Evolutionary conservation across 2,113 vertebrate genomes (phyloP).

Genomic region (Phaethon lepturus): DNA sequence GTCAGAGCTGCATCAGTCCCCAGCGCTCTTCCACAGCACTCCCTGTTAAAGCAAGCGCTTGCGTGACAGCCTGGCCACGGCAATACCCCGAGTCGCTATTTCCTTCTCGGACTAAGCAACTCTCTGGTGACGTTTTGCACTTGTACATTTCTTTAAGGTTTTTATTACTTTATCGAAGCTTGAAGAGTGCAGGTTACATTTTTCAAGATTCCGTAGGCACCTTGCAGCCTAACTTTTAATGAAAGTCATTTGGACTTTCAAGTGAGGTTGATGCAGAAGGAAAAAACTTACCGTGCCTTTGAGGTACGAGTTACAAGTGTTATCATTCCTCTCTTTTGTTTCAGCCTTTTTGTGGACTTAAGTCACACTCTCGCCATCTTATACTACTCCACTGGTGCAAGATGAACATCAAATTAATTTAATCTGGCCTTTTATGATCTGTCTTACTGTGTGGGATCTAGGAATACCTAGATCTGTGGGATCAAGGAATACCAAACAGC

Average conservation of each 20-base stretch:
- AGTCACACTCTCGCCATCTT: not conserved
- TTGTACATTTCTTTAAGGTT: not conserved
- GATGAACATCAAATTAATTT: not conserved
- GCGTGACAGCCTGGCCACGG: accelerated
- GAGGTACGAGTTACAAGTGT: not conserved
- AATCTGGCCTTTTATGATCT: not conserved
- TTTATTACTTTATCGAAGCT: not conserved
- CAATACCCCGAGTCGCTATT: not conserved
- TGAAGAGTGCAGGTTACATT: not conserved
- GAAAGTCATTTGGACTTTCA: not conserved
- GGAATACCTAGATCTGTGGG: not conserved
- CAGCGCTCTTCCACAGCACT: not conserved
- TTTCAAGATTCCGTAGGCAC: not conserved
- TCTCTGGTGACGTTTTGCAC: not conserved
- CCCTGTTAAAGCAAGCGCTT: accelerated
- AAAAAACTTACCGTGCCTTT: not conserved
- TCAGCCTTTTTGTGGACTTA: not conserved
- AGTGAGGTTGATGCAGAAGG: not conserved
- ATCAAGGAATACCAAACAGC: not conserved
- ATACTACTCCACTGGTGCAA: not conserved
- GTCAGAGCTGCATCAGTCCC: not conserved
- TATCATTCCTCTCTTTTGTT: not conserved
- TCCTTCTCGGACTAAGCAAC: not conserved
- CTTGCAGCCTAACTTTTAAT: not conserved
- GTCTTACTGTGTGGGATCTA: not conserved